A percentile compares a stretch with the other conserved stretches of the same genome.
Evolutionary conservation across 1,140 invertebrate species (phyloP).

Genomic region (Phthorimaea operculella): DNA sequence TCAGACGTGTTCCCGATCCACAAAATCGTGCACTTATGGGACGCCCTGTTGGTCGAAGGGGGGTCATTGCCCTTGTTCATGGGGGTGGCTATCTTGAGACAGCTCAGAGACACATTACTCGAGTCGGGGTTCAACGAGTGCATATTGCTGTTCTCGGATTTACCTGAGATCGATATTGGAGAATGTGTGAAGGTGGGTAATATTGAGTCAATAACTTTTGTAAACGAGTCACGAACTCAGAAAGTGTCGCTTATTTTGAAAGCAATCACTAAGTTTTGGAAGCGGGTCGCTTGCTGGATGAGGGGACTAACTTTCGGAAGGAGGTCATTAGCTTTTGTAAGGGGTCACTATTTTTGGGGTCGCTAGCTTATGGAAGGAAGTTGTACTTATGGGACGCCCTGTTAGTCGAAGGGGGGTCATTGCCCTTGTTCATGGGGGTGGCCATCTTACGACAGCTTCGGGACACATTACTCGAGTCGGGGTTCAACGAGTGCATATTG

Average conservation of each 20-base stretch:
- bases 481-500: constrained; percentile 98
- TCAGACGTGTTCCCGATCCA: constrained; percentile 97
- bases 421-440: constrained; percentile 95
- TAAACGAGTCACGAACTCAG: no score
- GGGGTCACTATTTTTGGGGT: no score
- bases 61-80: constrained; percentile 95
- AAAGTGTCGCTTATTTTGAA: no score
- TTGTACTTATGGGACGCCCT: constrained; percentile 98
- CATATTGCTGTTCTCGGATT: constrained; percentile 95
- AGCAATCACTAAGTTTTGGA: no score
- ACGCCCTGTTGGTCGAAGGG: constrained; percentile 93
- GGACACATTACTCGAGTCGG: constrained; percentile 85
- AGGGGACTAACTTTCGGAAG: no score
- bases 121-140: constrained; percentile 97
- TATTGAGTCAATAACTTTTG: no score
- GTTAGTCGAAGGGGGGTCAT: constrained; percentile 91
- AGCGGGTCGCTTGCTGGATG: no score
- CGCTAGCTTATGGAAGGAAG: no score
- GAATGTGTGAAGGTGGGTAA: constrained; percentile 80
- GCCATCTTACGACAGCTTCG: constrained; percentile 91
- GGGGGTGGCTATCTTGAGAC: constrained; percentile 92
- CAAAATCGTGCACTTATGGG: constrained; percentile 98
- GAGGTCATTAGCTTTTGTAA: no score
- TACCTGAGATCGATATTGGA: constrained; percentile 98
- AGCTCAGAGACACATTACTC: constrained; percentile 86